These are phyloP conservation scores for Periophthalmus modestus DNA, from an alignment of 2,113 vertebrate genomes.

Conservation along the genomic window DNA sequence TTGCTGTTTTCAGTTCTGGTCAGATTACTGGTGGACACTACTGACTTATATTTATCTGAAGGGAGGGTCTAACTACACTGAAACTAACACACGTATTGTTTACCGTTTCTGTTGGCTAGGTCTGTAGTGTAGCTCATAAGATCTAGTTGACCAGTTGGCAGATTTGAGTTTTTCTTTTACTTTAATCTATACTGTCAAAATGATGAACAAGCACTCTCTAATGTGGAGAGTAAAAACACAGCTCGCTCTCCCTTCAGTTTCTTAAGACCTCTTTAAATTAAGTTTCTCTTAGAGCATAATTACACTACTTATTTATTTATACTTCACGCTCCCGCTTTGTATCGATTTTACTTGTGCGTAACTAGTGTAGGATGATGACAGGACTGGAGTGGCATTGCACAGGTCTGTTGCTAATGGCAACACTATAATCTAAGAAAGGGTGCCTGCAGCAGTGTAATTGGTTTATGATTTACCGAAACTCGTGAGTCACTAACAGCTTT, in stretches of 20 bases:
- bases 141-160: too few species aligned
- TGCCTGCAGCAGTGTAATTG: slow-evolving; percentile 48
- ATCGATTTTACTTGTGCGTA: slow-evolving; percentile 53
- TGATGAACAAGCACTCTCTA: background rate
- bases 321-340: slow-evolving; percentile 11
- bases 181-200: background rate
- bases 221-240: background rate
- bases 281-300: slow-evolving; percentile 27
- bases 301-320: slow-evolving; percentile 47
- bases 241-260: background rate
- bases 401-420: slow-evolving; percentile 42
- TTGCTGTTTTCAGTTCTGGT: too few species aligned
- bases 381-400: slow-evolving; percentile 26
- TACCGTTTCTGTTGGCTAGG: too few species aligned
- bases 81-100: too few species aligned
- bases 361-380: slow-evolving; percentile 29
- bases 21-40: too few species aligned
- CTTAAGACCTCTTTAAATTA: slow-evolving; percentile 15
- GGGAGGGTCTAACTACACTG: too few species aligned
- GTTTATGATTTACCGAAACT: slow-evolving; percentile 62
- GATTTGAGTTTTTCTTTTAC: too few species aligned
- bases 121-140: too few species aligned
- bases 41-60: too few species aligned
- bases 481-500: slow-evolving; percentile 21
- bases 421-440: slow-evolving; percentile 45